These are phyloP conservation scores for Epinephelus lanceolatus DNA, from an alignment of 2,113 vertebrate species.

Conservation along the genomic window DNA sequence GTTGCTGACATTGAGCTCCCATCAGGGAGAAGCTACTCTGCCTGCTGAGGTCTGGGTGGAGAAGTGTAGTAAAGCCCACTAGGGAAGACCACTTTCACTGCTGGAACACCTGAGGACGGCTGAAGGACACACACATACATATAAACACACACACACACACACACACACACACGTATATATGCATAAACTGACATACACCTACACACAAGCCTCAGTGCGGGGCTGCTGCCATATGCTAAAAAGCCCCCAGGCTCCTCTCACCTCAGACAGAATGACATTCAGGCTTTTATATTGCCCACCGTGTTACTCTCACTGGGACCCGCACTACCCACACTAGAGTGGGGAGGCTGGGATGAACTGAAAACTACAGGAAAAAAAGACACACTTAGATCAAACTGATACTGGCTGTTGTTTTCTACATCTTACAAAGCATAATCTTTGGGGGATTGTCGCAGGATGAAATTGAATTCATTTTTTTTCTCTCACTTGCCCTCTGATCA, in stretches of 20 bases:
- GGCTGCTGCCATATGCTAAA: slow-evolving; percentile 71
- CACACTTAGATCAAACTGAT: not conserved
- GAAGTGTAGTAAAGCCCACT: slow-evolving; percentile 49
- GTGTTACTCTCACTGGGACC: slow-evolving; percentile 50
- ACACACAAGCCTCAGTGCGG: slow-evolving; percentile 42
- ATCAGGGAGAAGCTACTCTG: slow-evolving; percentile 25
- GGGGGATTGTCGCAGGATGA: not conserved
- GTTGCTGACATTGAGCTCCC: slow-evolving; percentile 54
- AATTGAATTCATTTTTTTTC: not conserved
- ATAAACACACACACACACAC: slow-evolving; percentile 26
- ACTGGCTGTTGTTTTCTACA: not conserved
- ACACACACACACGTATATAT: slow-evolving; percentile 25
- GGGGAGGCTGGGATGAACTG: not conserved
- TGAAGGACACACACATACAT: slow-evolving; percentile 60
- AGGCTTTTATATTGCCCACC: slow-evolving; percentile 54
- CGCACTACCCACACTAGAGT: slow-evolving; percentile 1
- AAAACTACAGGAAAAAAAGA: slow-evolving; percentile 16
- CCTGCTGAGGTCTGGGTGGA: slow-evolving; percentile 35
- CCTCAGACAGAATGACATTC: slow-evolving; percentile 70
- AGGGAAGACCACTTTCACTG: slow-evolving; percentile 57
- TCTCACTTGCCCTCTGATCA: not conserved
- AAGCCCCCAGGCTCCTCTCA: slow-evolving; percentile 67
- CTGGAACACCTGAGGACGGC: slow-evolving; percentile 62
- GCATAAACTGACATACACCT: slow-evolving; percentile 50
- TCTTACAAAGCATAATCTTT: not conserved